Evolutionary conservation across 2,797 vertebrate species (phyloP), one percentile per base, ranked within the genome.

Genomic region (Sciurus vulgaris): DNA sequence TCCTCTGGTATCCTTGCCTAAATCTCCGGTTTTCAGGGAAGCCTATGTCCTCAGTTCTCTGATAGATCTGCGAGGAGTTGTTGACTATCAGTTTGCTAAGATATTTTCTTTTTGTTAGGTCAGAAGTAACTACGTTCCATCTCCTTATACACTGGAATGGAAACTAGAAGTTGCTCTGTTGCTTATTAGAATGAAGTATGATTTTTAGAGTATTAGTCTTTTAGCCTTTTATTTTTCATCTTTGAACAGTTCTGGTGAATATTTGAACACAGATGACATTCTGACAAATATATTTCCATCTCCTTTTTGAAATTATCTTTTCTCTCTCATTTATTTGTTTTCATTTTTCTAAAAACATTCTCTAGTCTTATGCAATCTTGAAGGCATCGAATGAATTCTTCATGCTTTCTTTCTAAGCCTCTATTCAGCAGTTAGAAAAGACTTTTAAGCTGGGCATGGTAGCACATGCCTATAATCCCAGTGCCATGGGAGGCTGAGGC

Each of bases 251-350:
- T 92, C 51, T 12, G 83, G 41, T 61, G 82, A 87, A 38, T 91
- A 85, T 91, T 95, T 94, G 63, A 89, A 83, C 33, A 49, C 28
- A 85, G 28, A 88, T 91, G 56, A 81, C 47, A 73, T 88, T 95
- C 38, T 88, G 49, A 73, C 22, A 56, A 54, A 94, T 86, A 41
- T 61, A 65, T 86, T 65, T 74, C 56, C 5, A 65, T 96, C 38
- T 67, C 28, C 54, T 86, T 79, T 89, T 93, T 73, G 5, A 72
- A 94, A 74, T 72, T 38, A 61, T 91, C 12, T 65, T 90, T 87
- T 87, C 18, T 89, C 18, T 89, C 59, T 24, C 20, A 22, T 59
- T 51, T 59, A 22, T 59, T 59, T 10, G 49, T 85, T 92, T 51
- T 93, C 49, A 20, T 70, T 85, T 74, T 87, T 85, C 67, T 86